Base-by-base conservation (phyloP, 1,140 invertebrate species). In the Telenomus remus region DNA sequence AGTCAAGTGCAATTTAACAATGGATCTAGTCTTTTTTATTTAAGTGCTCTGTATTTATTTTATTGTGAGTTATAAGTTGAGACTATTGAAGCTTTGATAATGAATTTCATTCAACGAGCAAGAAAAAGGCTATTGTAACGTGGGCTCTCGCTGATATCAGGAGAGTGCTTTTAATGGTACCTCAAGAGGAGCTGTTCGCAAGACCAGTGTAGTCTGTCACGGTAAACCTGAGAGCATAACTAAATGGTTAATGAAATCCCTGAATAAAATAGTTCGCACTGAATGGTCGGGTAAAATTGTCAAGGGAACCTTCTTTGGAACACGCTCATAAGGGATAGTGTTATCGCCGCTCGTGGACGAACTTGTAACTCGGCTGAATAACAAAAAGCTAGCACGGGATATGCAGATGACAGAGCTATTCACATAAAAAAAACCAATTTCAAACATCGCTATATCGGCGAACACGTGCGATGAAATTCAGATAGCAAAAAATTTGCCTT, bases 201-300 rank as follows among this genome's bases (percentile, higher is more conserved):
- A n/a, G 37, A 55, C 46, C 53, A 34, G 14, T 19, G 50, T 14
- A 50, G 34, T 56, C 53, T 66, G 37, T 66, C 55, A 57, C 39
- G 43, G 37, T 59, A 27, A 46, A 11, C 48, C 48, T 68, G 64
- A 53, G 54, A 57, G 54, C 54, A 51, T 51, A 59, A 53, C 48
- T 68, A 68, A 68, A 68, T 68, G 37, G 19, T 68, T 57, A 59
- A 68, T 53, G 47, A 68, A 59, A 51, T 68, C 14, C 14, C 47
- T 68, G 54, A 59, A 68, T 68, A 51, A 68, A 57, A 59, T 37
- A 68, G 27, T 10, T 15, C 44, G 42, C 15, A 51, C 48, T 68
- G 54, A 66, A 66, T 56, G 43, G 53, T 13, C 34, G 19, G 53
- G 39, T 66, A 50, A 57, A 66, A 64, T 57, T 66, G 53, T 66